Evolutionary conservation across 2,797 vertebrate genomes (phyloP), one percentile per base, ranked within the genome.

Genomic region (Rhabdophis nuchalis): DNA sequence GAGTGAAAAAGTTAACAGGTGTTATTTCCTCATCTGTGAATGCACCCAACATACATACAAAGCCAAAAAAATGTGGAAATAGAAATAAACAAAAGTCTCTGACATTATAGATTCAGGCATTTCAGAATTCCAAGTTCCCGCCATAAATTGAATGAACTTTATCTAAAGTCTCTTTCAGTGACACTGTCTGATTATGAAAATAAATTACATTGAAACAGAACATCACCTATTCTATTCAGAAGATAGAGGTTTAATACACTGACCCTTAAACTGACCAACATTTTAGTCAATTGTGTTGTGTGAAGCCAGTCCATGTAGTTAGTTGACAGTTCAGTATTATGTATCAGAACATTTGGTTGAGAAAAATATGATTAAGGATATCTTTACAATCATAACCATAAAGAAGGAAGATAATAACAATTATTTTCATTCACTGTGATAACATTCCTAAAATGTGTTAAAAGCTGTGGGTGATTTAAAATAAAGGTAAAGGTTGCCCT

Each of bases 1-100:
- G 23, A 29, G 9, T 12, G 18, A 50, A 91, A 60, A 86, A 27
- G 16, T 41, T 53, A 41, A 41, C n/a, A 54, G 53, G 13, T 14
- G 27, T 23, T 41, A 20, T 77, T 77, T 41, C 72, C 36, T 77
- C 72, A 77, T 68, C 64, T 16, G 16, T 1, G 13, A 32, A 68
- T 32, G 64, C 32, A 3, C 6, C 14, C 50, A 18, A 57, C 23
- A 53, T n/a, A 14, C 20, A 56, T 92, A 58, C 0, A 82, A 92
- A 91, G 52, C 91, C 89, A 82, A 32, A 61, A 86, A 90, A 85
- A 93, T 90, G 91, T 68, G 89, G 13, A 41, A 93, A 94, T 64
- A n/a, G 64, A 57, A 91, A 64, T 20, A 57, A 90, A 90, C 41
- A 93, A 94, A 96, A 50, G 90, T 95, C 89, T 57, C 88, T 91